Evolutionary conservation across 2,113 vertebrate species (phyloP), one percentile per base, ranked within the genome.

Genomic region (Otus sunia): DNA sequence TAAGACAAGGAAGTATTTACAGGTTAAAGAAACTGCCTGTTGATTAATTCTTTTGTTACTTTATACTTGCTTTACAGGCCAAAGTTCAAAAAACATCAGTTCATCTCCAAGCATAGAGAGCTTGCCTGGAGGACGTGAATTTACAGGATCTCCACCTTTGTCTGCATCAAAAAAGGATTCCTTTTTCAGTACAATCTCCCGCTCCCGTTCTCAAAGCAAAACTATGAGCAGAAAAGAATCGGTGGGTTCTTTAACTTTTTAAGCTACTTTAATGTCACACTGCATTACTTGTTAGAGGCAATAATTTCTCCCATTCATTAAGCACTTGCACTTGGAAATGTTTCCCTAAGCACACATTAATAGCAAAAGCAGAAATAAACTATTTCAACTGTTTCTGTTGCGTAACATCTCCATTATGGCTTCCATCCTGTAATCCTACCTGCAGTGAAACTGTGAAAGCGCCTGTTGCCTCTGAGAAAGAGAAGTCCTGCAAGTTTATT

Each of bases 171-270:
- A 99, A 96, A 99, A 99, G 90, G 99, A 99, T 69, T 99, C 99
- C 16, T 99, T 99, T 97, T 99, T 99, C 96, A 99, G 98, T 97
- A 98, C 95, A 53, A 99, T 99, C 97, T 99, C 99, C n/a, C 99
- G 99, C 52, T 99, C 99, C 6, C 99, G 99, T 77, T 99, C 99
- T 53, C 99, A 99, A 94, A 99, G 99, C 98, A 99, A 99, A 98
- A 98, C 98, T 29, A 99, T 99, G 98, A 98, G 98, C 97, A 99
- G 98, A 92, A 99, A 99, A 94, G 99, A 99, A 86, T 98, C 97
- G 86, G 99, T 99, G 97, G 98, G 99, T 98, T 82, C 58, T 85
- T 76, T 60, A 86, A 63, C 18, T 53, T 81, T 90, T 47, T 20
- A 14, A 75, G 18, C 13, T 71, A 3, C 76, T 86, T 74, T 67